A percentile compares a stretch with the other conserved stretches of the same genome.
Conservation (phyloP, 2,888 invertebrate genomes). For the Tetheella fluctuosa region DNA sequence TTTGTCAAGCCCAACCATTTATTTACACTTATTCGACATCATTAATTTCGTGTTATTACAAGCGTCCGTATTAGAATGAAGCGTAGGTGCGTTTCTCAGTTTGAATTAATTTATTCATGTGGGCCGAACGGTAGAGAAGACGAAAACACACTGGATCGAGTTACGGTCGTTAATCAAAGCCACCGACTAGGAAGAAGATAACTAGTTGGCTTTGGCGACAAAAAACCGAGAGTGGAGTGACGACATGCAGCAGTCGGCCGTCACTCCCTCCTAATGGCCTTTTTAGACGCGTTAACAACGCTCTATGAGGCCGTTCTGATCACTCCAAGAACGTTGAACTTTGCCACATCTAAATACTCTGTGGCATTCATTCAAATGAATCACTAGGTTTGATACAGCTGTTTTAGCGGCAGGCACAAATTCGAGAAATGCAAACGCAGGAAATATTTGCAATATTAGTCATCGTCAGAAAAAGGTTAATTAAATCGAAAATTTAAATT, state of each 20-base stretch:
- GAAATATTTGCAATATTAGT: conserved; percentile 56
- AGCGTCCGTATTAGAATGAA: conserved; percentile 41
- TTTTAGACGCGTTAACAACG: conserved; percentile 58
- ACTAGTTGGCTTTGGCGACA: conserved; percentile 53
- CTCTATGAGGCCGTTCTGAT: conserved; percentile 47
- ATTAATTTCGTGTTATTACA: conserved; percentile 61
- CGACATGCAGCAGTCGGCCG: conserved; percentile 48
- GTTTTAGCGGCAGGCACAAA: conserved; percentile 19
- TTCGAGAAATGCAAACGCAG: conserved; percentile 42
- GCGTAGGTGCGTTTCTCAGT: conserved; percentile 50
- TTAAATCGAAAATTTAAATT: conserved; percentile 57
- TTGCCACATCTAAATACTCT: conserved; percentile 31
- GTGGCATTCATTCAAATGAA: conserved; percentile 21
- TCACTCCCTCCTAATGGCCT: conserved; percentile 49
- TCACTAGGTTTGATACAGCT: conserved; percentile 16
- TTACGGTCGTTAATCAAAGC: conserved; percentile 75
- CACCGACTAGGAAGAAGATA: conserved; percentile 54
- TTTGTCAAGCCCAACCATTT: conserved; percentile 42
- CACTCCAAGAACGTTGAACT: conserved; percentile 24
- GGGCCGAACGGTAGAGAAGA: conserved; percentile 50
- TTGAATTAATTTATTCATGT: conserved; percentile 63
- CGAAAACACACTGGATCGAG: conserved; percentile 59
- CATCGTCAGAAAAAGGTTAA: conserved; percentile 62
- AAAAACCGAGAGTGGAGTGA: conserved; percentile 57
- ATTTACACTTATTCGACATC: conserved; percentile 55